Conservation (phyloP, 2,797 vertebrate species). For the Aulostomus chinensis region DNA sequence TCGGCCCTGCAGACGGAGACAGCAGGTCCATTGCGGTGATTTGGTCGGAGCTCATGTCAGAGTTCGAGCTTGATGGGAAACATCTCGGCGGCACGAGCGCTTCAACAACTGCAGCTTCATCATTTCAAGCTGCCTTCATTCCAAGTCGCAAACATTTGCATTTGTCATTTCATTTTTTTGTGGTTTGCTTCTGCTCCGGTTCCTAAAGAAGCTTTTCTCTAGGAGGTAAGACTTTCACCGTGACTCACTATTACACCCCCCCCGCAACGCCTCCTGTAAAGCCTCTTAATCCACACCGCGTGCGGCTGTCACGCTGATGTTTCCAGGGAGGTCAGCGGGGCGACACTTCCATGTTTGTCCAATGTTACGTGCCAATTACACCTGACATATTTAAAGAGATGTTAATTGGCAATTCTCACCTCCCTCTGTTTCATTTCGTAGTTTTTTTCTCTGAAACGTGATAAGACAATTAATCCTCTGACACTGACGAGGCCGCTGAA, state of each 20-base stretch:
- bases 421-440: constrained; percentile 12
- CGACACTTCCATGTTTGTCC: constrained; percentile 18
- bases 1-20: constrained; percentile 71
- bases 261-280: no score
- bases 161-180: no score
- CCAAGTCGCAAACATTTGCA: no score
- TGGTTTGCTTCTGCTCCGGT: no score
- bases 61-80: no score
- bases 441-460: constrained; percentile 24
- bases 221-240: constrained; percentile 30
- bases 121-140: constrained; percentile 3
- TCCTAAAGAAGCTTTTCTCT: constrained; percentile 38
- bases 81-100: no score
- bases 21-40: not conserved
- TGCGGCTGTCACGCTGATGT: constrained; percentile 39
- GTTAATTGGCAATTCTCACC: no score
- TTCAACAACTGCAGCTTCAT: no score
- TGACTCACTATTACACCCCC: constrained; percentile 41
- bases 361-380: constrained; percentile 34
- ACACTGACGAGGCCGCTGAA: no score
- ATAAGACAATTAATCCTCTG: no score
- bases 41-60: no score
- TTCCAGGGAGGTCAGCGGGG: constrained; percentile 19
- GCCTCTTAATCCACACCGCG: constrained; percentile 29
- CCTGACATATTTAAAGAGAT: constrained; percentile 18